phyloP scores from a whole-genome alignment of 2,797 vertebrate genomes.

The Sylvilagus floridanus region DNA sequence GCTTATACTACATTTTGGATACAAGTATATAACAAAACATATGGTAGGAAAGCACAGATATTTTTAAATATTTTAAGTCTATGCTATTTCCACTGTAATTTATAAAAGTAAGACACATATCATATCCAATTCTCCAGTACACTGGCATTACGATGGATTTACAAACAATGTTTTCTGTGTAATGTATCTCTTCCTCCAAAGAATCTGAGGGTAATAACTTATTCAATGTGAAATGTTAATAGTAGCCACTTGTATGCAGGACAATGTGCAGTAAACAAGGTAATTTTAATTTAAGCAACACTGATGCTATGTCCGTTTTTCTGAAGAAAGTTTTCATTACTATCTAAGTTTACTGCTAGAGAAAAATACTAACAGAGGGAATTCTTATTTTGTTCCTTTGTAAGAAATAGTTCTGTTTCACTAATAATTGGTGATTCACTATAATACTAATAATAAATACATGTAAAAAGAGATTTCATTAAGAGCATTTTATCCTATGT shows the following conservation, averaged over 20 bases:
- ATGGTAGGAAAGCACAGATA: background rate
- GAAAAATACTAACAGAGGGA: background rate
- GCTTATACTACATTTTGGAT: background rate
- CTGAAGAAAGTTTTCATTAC: background rate
- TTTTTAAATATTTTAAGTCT: background rate
- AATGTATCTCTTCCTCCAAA: background rate
- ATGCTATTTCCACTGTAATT: background rate
- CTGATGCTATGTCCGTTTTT: background rate
- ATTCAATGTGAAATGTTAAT: background rate
- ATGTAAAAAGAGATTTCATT: background rate
- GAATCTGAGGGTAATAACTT: background rate
- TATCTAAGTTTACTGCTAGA: background rate
- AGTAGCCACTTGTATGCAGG: background rate
- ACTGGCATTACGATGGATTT: background rate
- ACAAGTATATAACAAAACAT: background rate
- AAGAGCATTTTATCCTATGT: conserved; percentile 13
- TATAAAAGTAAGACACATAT: background rate
- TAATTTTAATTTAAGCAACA: background rate
- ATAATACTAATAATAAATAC: background rate
- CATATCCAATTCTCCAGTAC: background rate
- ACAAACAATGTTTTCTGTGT: background rate
- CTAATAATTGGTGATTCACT: background rate
- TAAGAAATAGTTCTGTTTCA: background rate
- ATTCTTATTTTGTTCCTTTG: background rate
- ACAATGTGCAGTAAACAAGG: background rate